These are phyloP conservation scores for Sparidentex hasta DNA, from an alignment of 2,797 vertebrate species.

Conservation along the genomic window DNA sequence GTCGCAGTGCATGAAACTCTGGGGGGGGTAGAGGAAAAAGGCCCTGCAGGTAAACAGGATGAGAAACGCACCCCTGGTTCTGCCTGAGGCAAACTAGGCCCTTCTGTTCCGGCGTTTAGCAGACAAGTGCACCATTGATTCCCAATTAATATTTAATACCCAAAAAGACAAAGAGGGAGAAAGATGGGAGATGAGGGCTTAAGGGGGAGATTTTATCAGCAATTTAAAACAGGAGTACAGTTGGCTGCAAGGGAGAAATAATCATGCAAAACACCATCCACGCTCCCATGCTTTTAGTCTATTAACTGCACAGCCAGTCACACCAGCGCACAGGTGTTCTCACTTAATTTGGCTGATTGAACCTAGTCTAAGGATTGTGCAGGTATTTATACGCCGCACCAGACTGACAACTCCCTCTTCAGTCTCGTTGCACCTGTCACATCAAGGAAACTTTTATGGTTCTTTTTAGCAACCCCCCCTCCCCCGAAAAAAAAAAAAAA, in stretches of 20 bases:
- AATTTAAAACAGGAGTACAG: slow-evolving; percentile 42
- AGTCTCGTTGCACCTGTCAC: slow-evolving; percentile 32
- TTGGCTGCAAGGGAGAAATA: slow-evolving; percentile 9
- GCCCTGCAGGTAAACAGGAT: slow-evolving; percentile 81
- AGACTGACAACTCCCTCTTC: slow-evolving; percentile 6
- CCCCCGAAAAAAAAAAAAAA: slow-evolving; percentile 11
- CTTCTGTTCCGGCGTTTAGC: slow-evolving; percentile 86
- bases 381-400: background rate
- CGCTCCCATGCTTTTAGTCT: background rate
- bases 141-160: slow-evolving; percentile 87
- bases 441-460: slow-evolving; percentile 34
- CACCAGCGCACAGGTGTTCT: slow-evolving; percentile 12
- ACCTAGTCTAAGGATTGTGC: background rate
- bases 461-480: slow-evolving; percentile 31
- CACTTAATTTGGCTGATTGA: slow-evolving; percentile 22
- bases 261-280: background rate
- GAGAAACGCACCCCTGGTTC: slow-evolving; percentile 71
- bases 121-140: slow-evolving; percentile 86
- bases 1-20: slow-evolving; percentile 72
- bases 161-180: slow-evolving; percentile 64
- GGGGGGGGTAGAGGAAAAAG: background rate
- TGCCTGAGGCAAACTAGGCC: slow-evolving; percentile 78
- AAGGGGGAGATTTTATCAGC: slow-evolving; percentile 10
- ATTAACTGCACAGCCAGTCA: slow-evolving; percentile 9
- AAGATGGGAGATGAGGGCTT: slow-evolving; percentile 42